phyloP scores from a whole-genome alignment of 2,113 vertebrate genomes.

The Tyrannus savana region DNA sequence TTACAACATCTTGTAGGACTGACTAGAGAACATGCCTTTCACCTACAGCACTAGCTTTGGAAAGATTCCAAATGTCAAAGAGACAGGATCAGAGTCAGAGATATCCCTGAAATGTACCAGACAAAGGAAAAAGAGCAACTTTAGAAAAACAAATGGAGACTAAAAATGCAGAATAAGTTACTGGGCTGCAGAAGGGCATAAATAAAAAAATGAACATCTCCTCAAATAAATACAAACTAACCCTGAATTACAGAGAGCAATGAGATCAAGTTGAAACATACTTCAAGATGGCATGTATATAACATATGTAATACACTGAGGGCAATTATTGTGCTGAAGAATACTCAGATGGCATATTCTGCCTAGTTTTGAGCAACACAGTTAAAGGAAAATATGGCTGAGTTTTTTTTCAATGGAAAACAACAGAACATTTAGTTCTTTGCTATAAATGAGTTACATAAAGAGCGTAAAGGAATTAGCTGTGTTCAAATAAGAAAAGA shows the following conservation, averaged over 20 bases:
- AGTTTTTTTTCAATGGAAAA: neutral
- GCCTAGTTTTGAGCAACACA: neutral
- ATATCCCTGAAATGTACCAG: neutral
- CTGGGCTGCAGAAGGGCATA: neutral
- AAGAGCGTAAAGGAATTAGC: neutral
- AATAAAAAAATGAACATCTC: neutral
- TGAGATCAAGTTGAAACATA: neutral
- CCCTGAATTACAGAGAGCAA: neutral
- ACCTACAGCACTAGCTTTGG: neutral
- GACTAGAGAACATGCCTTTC: neutral
- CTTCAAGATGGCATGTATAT: neutral
- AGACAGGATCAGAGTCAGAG: neutral
- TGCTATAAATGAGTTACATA: neutral
- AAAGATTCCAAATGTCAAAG: neutral
- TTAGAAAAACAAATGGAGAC: neutral
- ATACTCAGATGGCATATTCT: neutral
- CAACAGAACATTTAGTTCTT: neutral
- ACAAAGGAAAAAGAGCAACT: neutral
- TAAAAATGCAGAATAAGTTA: neutral
- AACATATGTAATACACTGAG: neutral
- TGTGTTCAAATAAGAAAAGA: neutral
- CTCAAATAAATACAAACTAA: neutral
- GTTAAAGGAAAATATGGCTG: neutral
- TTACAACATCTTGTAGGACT: neutral
- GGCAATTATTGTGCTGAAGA: neutral